phyloP scores from a whole-genome alignment of 2,797 vertebrate genomes.

The Sarcophilus harrisii region DNA sequence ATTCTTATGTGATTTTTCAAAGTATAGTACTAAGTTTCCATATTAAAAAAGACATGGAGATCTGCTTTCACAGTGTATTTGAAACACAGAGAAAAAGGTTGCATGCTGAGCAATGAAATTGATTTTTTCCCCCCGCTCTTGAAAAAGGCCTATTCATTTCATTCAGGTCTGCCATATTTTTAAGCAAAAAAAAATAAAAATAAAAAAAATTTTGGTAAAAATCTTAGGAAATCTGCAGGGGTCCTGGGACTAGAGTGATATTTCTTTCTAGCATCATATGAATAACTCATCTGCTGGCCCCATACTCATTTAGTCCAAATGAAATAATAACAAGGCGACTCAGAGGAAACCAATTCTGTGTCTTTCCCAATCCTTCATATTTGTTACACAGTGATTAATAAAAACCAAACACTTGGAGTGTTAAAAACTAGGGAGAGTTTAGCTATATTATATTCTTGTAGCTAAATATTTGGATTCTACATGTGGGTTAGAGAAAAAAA shows the following conservation, averaged over 20 bases:
- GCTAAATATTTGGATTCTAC: conserved; percentile 63
- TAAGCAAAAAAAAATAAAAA: conserved; percentile 84
- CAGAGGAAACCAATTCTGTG: conserved; percentile 74
- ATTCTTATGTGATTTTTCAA: conserved; percentile 81
- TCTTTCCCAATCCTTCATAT: conserved; percentile 56
- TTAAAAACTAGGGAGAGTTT: conserved; percentile 66
- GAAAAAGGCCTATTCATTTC: conserved; percentile 84
- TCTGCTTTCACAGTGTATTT: conserved; percentile 86
- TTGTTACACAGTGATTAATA: conserved; percentile 78
- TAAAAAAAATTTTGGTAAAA: conserved; percentile 86
- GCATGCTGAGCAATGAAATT: conserved; percentile 87
- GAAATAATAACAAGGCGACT: conserved; percentile 80
- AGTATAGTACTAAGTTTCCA: conserved; percentile 81
- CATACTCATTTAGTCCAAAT: conserved; percentile 81
- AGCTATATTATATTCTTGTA: conserved; percentile 28
- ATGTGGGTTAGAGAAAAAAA: conserved; percentile 42
- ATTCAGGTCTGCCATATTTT: conserved; percentile 84
- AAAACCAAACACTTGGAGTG: conserved; percentile 68
- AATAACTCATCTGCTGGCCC: conserved; percentile 78
- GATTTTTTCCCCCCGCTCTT: conserved; percentile 83
- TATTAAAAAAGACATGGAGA: conserved; percentile 85
- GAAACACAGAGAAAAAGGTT: conserved; percentile 84
- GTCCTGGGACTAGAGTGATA: conserved; percentile 76
- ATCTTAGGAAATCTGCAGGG: conserved; percentile 81
- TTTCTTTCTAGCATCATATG: conserved; percentile 79